phyloP scores from a whole-genome alignment of 2,888 invertebrate species.

The Cotesia congregata region DNA sequence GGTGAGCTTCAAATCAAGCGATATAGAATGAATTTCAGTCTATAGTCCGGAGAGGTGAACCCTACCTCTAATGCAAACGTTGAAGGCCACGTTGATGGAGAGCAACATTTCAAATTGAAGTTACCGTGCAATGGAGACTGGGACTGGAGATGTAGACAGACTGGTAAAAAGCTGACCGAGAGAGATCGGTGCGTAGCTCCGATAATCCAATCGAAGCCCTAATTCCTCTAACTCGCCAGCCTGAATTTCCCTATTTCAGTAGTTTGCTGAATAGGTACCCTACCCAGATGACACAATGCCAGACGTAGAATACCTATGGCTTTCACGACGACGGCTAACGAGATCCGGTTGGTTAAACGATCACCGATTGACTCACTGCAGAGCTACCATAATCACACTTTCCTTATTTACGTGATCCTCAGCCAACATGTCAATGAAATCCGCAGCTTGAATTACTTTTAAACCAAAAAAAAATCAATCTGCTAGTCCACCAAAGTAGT shows the following conservation, averaged over 20 bases:
- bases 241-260: slow-evolving; percentile 64
- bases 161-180: slow-evolving; percentile 14
- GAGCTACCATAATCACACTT: not conserved
- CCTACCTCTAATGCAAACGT: slow-evolving; percentile 51
- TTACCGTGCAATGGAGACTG: not conserved
- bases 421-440: not conserved
- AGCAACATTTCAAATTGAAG: slow-evolving; percentile 45
- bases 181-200: slow-evolving; percentile 51
- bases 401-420: slow-evolving; percentile 9
- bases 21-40: slow-evolving; percentile 28
- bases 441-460: not conserved
- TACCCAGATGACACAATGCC: slow-evolving; percentile 62
- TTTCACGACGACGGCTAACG: slow-evolving; percentile 54
- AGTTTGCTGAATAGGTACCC: slow-evolving; percentile 67
- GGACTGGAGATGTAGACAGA: slow-evolving; percentile 42
- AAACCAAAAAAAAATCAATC: not conserved
- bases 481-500: not conserved
- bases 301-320: slow-evolving; percentile 58
- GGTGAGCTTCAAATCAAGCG: slow-evolving; percentile 25
- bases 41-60: not conserved
- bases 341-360: slow-evolving; percentile 60
- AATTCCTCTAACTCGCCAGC: slow-evolving; percentile 67
- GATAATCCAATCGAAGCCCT: slow-evolving; percentile 70
- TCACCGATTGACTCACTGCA: slow-evolving; percentile 13
- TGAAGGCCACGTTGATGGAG: slow-evolving; percentile 56